phyloP scores from a whole-genome alignment of 1,140 invertebrate genomes.

The Frieseomelitta varia region DNA sequence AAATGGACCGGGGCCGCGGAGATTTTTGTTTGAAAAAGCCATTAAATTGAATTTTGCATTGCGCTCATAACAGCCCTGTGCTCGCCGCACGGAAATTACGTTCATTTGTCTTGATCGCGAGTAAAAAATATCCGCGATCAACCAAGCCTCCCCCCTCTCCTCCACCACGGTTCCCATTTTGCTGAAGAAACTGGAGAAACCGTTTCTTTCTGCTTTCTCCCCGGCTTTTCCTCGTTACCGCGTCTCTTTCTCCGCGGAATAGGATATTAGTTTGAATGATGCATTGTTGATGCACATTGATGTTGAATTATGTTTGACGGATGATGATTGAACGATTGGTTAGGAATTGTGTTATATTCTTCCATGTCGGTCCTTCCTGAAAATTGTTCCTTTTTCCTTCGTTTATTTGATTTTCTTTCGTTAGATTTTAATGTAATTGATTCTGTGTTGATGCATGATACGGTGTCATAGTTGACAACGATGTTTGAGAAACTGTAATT shows the following conservation, averaged over 20 bases:
- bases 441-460: too few species aligned
- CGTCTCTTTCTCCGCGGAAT: neutral
- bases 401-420: too few species aligned
- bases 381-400: too few species aligned
- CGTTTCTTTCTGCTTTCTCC: neutral
- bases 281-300: neutral
- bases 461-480: neutral
- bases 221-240: neutral
- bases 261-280: neutral
- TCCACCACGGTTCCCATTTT: neutral
- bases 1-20: neutral
- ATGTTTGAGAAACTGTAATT: neutral
- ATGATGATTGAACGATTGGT: neutral
- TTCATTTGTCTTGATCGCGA: neutral
- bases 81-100: neutral
- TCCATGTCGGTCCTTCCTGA: too few species aligned
- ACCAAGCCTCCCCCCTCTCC: too few species aligned
- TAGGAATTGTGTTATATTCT: neutral
- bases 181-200: neutral
- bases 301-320: neutral
- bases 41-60: conserved; percentile 13
- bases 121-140: neutral
- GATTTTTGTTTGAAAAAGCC: conserved; percentile 8
- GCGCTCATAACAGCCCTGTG: neutral
- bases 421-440: too few species aligned